Evolutionary conservation across 2,113 vertebrate species (phyloP).

Genomic region (Rhinoptilus africanus): DNA sequence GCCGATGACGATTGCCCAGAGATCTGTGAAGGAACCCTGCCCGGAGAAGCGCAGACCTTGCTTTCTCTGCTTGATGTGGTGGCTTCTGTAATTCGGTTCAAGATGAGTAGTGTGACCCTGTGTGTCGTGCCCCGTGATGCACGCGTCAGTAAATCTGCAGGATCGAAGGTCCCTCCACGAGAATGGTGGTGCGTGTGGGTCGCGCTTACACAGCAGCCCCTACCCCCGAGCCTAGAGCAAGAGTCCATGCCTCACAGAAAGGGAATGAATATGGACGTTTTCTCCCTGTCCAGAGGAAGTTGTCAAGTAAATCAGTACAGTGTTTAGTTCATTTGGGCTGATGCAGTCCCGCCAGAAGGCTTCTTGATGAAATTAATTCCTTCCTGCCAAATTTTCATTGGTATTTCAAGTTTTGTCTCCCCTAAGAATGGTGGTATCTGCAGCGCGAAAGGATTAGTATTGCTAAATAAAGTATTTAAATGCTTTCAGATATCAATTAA

Average conservation of each 20-base stretch:
- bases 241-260: not conserved
- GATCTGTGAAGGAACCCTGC: not conserved
- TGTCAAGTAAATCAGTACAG: not conserved
- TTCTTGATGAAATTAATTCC: not conserved
- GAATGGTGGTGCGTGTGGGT: not conserved
- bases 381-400: not conserved
- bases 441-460: not conserved
- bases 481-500: not conserved
- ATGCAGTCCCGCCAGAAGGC: not conserved
- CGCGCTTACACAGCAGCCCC: not conserved
- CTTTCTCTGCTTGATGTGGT: not conserved
- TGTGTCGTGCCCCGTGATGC: not conserved
- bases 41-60: not conserved
- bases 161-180: not conserved
- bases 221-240: too few relatives aligned
- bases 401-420: not conserved
- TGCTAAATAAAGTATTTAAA: constrained; percentile 2
- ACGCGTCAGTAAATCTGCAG: too few relatives aligned
- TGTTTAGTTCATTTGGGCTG: not conserved
- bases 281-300: not conserved
- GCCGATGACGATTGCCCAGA: not conserved
- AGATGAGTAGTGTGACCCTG: not conserved
- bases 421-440: not conserved
- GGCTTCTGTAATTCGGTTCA: not conserved
- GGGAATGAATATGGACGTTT: not conserved